Conservation (phyloP, 2,113 vertebrate species). For the Camelus dromedarius region DNA sequence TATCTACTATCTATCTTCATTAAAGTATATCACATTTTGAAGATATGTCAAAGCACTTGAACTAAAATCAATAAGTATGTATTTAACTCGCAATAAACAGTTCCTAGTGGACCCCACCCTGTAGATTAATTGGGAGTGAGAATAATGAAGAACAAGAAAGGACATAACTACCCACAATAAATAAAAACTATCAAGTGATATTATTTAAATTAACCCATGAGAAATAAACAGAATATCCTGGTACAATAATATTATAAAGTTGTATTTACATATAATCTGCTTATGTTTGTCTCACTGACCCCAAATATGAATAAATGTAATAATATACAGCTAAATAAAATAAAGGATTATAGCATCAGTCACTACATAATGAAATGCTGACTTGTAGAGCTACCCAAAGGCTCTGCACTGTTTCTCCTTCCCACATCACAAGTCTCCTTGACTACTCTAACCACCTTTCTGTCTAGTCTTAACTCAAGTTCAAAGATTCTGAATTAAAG, state of each 20-base stretch:
- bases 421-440: neutral
- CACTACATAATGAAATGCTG: neutral
- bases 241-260: neutral
- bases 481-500: neutral
- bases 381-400: neutral
- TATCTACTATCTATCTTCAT: neutral
- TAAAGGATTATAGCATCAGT: neutral
- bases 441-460: neutral
- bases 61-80: neutral
- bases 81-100: neutral
- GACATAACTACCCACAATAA: neutral
- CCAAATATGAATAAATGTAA: neutral
- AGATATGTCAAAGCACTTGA: neutral
- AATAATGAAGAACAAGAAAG: neutral
- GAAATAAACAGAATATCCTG: neutral
- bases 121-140: neutral
- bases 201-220: neutral
- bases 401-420: neutral
- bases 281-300: neutral
- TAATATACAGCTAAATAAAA: neutral
- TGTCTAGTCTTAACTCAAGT: neutral
- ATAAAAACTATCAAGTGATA: neutral
- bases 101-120: neutral
- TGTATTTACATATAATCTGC: neutral
- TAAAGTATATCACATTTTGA: neutral